Conservation (phyloP, 1,140 invertebrate species). For the Pachypsylla venusta region DNA sequence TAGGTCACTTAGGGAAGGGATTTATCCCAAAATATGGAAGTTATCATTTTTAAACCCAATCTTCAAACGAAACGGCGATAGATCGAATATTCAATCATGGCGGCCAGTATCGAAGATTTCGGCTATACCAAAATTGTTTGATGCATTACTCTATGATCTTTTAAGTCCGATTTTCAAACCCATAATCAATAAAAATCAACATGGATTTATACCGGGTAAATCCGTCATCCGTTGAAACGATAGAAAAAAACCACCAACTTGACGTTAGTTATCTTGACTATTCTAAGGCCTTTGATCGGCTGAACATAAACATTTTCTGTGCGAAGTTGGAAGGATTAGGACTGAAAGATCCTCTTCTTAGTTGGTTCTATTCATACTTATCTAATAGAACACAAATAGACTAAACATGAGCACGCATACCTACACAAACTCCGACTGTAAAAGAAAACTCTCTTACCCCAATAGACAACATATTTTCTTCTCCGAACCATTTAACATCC, state of each 20-base stretch:
- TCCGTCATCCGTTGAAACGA: too few species aligned
- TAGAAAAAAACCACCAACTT: constrained; percentile 9
- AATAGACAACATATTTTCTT: background rate
- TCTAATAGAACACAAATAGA: background rate
- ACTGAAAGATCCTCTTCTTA: constrained; percentile 1
- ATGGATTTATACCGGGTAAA: constrained; percentile 11
- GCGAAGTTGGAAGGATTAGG: background rate
- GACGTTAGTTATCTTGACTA: constrained; percentile 15
- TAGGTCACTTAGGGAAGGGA: background rate
- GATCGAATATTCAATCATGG: too few species aligned
- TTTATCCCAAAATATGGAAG: constrained; percentile 14
- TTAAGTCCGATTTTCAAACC: background rate
- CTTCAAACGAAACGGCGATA: too few species aligned
- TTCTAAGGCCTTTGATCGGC: constrained; percentile 14
- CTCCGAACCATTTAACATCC: background rate
- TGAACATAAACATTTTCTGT: constrained; percentile 4
- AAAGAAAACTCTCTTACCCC: too few species aligned
- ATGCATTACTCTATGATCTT: background rate
- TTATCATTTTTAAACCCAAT: too few species aligned
- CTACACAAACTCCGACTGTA: too few species aligned
- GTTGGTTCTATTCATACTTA: constrained; percentile 12
- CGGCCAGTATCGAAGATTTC: constrained; percentile 19
- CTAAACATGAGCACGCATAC: too few species aligned
- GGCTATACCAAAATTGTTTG: constrained; percentile 19
- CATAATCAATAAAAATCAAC: constrained; percentile 11